A percentile compares a stretch with the other conserved stretches of the same genome.
Conservation (phyloP, 1,140 invertebrate species). For the Cydia strobilella region DNA sequence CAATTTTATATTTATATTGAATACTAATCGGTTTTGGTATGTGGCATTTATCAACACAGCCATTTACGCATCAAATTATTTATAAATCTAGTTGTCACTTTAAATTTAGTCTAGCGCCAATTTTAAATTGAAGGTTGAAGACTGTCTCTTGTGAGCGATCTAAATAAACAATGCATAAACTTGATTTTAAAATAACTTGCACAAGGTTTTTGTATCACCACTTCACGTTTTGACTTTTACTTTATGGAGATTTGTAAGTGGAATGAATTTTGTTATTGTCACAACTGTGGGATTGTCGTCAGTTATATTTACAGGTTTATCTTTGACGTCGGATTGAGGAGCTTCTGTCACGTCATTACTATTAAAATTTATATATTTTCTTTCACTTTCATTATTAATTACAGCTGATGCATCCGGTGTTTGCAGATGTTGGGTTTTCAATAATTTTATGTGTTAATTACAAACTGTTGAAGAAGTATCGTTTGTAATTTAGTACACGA, state of each 20-base stretch:
- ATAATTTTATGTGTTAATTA: constrained; percentile 40
- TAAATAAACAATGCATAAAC: constrained; percentile 66
- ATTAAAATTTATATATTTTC: constrained; percentile 50
- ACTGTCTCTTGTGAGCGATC: constrained; percentile 53
- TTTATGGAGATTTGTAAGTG: constrained; percentile 70
- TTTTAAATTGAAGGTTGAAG: constrained; percentile 42
- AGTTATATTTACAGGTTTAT: constrained; percentile 68
- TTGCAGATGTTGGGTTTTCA: constrained; percentile 69
- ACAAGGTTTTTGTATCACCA: constrained; percentile 74
- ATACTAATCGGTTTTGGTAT: not conserved
- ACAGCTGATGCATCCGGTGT: constrained; percentile 71
- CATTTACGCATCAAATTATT: constrained; percentile 17
- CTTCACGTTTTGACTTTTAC: constrained; percentile 63
- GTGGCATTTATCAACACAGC: not conserved
- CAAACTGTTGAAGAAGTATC: constrained; percentile 32
- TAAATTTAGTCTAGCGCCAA: constrained; percentile 31
- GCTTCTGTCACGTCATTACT: constrained; percentile 71
- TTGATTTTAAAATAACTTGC: constrained; percentile 69
- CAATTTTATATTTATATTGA: constrained; percentile 34
- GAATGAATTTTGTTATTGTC: constrained; percentile 72
- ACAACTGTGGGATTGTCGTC: constrained; percentile 59
- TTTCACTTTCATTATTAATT: constrained; percentile 65
- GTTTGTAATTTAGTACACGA: constrained; percentile 21
- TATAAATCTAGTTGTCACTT: constrained; percentile 34
- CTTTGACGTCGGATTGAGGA: constrained; percentile 68